These are phyloP conservation scores for Schizopygopsis malacanthus DNA, from an alignment of 2,797 vertebrate genomes.

Conservation along the genomic window DNA sequence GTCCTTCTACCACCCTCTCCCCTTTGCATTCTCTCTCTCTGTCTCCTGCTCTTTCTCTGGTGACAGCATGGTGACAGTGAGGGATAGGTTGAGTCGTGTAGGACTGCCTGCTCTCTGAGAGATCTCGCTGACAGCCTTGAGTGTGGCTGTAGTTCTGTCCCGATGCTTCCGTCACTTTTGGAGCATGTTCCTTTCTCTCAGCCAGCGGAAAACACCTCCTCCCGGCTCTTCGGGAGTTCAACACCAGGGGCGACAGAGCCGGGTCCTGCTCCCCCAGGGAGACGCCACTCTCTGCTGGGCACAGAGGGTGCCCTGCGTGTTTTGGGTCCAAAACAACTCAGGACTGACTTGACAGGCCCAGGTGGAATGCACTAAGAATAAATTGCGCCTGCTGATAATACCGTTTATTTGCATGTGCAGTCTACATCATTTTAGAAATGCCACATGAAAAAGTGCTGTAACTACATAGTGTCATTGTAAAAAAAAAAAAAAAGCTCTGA, in stretches of 20 bases:
- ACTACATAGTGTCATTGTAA: not conserved
- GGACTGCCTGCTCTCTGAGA: constrained; percentile 41
- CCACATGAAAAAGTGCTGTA: not conserved
- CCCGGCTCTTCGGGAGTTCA: constrained; percentile 19
- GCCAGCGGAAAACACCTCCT: constrained; percentile 58
- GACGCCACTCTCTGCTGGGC: constrained; percentile 10
- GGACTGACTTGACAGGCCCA: not conserved
- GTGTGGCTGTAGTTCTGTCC: constrained; percentile 57
- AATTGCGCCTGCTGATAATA: not conserved
- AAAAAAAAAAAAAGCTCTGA: too few relatives aligned
- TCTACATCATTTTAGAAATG: constrained; percentile 2
- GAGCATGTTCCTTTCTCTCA: constrained; percentile 78
- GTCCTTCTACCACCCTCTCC: constrained; percentile 39
- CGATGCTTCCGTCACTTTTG: constrained; percentile 78
- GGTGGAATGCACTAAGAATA: constrained; percentile 4
- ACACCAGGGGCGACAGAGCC: constrained; percentile 53
- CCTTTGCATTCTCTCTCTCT: constrained; percentile 52
- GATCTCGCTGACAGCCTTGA: constrained; percentile 73
- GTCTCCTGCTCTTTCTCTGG: constrained; percentile 49
- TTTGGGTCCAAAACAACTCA: constrained; percentile 8
- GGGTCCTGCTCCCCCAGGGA: constrained; percentile 52
- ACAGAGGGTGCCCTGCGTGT: constrained; percentile 6
- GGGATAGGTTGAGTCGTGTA: constrained; percentile 58
- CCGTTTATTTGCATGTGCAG: not conserved
- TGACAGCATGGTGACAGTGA: constrained; percentile 63